A percentile compares a stretch with the other conserved stretches of the same genome.
phyloP scores from a whole-genome alignment of 2,888 invertebrate genomes.

The Drosophila rellima region DNA sequence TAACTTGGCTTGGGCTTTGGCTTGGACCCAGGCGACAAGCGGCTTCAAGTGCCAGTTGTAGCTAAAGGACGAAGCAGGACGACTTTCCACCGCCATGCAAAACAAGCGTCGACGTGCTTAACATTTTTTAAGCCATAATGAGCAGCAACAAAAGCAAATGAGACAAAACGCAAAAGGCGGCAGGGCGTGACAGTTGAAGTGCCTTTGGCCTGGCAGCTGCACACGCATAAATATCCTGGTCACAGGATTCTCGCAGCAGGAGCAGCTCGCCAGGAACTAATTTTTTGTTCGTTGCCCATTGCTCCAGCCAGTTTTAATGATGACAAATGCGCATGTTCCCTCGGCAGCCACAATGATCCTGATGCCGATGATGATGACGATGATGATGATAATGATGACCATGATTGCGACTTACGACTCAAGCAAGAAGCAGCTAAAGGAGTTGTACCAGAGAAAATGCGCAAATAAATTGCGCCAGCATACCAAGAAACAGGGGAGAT shows the following conservation, averaged over 20 bases:
- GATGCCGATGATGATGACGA: slow-evolving; percentile 34
- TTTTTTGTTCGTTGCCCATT: slow-evolving; percentile 50
- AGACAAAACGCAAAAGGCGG: slow-evolving; percentile 61
- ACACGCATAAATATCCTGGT: slow-evolving; percentile 75
- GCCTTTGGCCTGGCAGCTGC: slow-evolving; percentile 58
- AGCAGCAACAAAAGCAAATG: slow-evolving; percentile 50
- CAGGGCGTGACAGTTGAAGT: slow-evolving; percentile 72
- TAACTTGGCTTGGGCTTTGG: slow-evolving; percentile 38
- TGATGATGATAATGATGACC: slow-evolving; percentile 33
- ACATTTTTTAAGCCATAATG: slow-evolving; percentile 79
- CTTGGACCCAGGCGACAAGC: slow-evolving; percentile 62
- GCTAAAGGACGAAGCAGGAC: slow-evolving; percentile 31
- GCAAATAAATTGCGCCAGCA: slow-evolving; percentile 61
- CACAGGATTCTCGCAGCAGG: slow-evolving; percentile 34
- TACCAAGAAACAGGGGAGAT: slow-evolving; percentile 35
- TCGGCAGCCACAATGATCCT: slow-evolving; percentile 35
- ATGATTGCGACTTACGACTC: slow-evolving; percentile 56
- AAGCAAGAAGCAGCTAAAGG: slow-evolving; percentile 31
- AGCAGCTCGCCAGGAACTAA: slow-evolving; percentile 54
- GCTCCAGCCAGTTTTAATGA: slow-evolving; percentile 66
- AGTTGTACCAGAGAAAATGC: slow-evolving; percentile 61
- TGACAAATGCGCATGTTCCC: slow-evolving; percentile 70
- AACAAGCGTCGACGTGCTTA: slow-evolving; percentile 73
- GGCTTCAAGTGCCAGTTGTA: slow-evolving; percentile 62
- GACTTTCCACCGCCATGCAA: slow-evolving; percentile 54